phyloP scores from a whole-genome alignment of 1,140 invertebrate genomes.

The Zeugodacus cucurbitae region DNA sequence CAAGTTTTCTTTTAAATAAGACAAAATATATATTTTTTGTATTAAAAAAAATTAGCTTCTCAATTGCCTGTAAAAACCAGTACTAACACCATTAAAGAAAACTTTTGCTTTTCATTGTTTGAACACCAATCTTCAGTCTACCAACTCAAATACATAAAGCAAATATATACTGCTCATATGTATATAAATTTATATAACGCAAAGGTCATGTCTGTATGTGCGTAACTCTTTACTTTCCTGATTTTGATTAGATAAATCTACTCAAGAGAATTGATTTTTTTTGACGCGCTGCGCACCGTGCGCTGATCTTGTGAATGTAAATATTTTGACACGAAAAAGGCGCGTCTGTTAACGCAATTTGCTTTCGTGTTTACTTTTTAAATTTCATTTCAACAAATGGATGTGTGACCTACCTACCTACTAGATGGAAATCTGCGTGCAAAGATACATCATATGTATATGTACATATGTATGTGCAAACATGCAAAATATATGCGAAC shows the following conservation, averaged over 20 bases:
- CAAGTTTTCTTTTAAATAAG: no score
- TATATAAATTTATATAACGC: no score
- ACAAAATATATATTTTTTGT: no score
- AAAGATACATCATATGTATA: no score
- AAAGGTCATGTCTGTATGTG: background rate
- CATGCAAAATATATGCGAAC: no score
- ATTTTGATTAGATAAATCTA: background rate
- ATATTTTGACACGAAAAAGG: slow-evolving; percentile 8
- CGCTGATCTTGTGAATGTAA: background rate
- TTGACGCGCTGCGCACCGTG: background rate
- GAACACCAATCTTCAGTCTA: no score
- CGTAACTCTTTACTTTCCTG: background rate
- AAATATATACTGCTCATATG: no score
- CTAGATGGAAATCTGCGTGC: background rate
- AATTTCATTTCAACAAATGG: background rate
- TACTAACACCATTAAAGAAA: no score
- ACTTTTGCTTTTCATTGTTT: no score
- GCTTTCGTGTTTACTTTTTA: background rate
- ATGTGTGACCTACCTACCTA: background rate
- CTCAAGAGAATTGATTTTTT: background rate
- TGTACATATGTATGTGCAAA: background rate
- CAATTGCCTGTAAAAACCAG: no score
- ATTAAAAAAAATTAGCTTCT: no score
- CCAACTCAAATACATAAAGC: no score
- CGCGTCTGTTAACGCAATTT: background rate